Percentiles rank a stretch among this genome's conserved stretches.
These are phyloP conservation scores for Tretioscincus oriximinensis DNA, from an alignment of 2,113 vertebrate species.

Conservation along the genomic window DNA sequence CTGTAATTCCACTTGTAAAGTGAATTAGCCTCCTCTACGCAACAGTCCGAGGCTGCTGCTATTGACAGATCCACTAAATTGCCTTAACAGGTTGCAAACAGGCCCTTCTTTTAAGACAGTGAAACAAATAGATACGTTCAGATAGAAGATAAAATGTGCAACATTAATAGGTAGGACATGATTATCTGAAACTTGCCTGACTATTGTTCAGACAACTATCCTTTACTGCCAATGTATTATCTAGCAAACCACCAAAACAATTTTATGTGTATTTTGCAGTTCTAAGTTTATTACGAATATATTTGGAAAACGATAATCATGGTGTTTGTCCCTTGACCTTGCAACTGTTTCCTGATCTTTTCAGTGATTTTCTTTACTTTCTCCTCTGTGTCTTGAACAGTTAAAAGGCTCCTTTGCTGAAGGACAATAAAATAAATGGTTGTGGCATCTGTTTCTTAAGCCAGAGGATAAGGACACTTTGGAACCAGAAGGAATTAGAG, in stretches of 20 bases:
- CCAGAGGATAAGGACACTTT: not conserved
- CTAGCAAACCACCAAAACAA: not conserved
- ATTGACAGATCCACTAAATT: too few species aligned
- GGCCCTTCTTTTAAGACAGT: too few species aligned
- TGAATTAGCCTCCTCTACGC: too few species aligned
- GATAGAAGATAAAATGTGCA: too few species aligned
- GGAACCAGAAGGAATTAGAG: not conserved
- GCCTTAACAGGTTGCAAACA: too few species aligned
- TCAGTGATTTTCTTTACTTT: not conserved
- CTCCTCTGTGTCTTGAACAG: not conserved
- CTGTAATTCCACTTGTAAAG: too few species aligned
- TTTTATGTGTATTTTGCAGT: not conserved
- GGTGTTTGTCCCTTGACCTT: not conserved
- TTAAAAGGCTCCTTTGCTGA: not conserved
- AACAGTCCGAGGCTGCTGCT: too few species aligned
- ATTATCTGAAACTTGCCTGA: conserved; percentile 2
- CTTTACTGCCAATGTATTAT: not conserved
- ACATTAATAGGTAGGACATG: too few species aligned
- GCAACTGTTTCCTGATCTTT: not conserved
- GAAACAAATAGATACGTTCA: too few species aligned
- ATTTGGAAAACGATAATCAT: not conserved
- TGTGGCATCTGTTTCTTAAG: not conserved
- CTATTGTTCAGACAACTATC: not conserved
- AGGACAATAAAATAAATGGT: not conserved
- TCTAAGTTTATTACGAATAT: not conserved